These are phyloP conservation scores for Caenorhabditis inopinata DNA, from an alignment of 1,140 invertebrate species.

Conservation along the genomic window DNA sequence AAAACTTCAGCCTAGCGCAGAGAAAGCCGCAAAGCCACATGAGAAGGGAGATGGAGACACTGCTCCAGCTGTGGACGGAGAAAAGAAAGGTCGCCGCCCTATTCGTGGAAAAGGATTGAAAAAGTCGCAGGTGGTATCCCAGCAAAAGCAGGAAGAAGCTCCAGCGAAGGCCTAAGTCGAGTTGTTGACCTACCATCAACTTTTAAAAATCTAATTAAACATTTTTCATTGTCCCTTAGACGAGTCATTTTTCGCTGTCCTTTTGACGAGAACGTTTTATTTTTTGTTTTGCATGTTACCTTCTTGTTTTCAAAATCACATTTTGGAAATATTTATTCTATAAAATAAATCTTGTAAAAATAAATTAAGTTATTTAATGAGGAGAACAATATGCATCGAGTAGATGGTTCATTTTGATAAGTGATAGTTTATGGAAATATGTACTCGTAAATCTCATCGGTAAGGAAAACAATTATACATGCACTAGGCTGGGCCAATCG, in stretches of 20 bases:
- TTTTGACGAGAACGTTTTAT: background rate
- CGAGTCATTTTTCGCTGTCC: background rate
- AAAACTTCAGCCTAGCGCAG: background rate
- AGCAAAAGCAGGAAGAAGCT: background rate
- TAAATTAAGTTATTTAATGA: no score
- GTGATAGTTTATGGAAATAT: no score
- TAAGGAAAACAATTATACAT: no score
- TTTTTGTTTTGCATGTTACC: background rate
- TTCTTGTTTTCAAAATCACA: background rate
- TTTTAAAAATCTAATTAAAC: conserved; percentile 14
- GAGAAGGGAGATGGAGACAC: conserved; percentile 8
- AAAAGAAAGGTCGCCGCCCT: conserved; percentile 1
- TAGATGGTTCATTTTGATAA: no score
- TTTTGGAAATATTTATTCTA: background rate
- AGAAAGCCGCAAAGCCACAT: background rate
- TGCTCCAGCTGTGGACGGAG: background rate
- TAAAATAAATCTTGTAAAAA: conserved; percentile 21
- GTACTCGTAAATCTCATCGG: no score
- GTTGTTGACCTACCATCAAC: conserved; percentile 29
- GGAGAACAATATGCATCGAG: no score
- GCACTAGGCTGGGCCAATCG: no score
- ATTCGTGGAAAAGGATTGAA: background rate
- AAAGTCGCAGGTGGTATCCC: background rate
- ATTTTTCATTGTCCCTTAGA: background rate
- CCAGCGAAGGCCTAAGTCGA: background rate